phyloP scores from a whole-genome alignment of 2,888 invertebrate genomes.

The Drosophila kuntzei region DNA sequence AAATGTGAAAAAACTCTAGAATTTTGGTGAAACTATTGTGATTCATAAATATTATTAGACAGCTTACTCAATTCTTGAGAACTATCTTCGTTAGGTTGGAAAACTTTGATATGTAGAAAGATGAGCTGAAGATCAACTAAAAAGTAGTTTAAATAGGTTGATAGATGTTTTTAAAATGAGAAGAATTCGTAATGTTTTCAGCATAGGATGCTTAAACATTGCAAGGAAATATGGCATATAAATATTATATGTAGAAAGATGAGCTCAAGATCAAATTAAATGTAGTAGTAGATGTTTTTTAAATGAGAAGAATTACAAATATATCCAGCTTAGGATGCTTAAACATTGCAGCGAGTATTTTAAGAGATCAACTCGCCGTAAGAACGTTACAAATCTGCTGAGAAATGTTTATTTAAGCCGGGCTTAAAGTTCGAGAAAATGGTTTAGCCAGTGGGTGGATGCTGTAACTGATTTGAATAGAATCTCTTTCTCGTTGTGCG shows the following conservation, averaged over 20 bases:
- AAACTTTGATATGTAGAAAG: neutral
- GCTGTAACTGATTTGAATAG: slow-evolving; percentile 1
- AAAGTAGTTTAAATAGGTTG: neutral
- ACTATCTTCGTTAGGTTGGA: neutral
- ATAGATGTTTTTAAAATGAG: neutral
- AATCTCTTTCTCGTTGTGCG: neutral
- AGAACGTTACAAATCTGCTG: neutral
- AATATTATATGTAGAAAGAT: too few relatives aligned
- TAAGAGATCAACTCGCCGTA: neutral
- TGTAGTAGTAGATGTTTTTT: neutral
- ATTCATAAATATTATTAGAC: neutral
- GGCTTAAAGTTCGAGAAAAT: neutral
- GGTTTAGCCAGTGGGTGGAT: neutral
- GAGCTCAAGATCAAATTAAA: neutral
- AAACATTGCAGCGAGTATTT: neutral
- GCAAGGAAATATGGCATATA: too few relatives aligned
- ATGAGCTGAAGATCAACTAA: neutral
- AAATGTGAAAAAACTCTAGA: neutral
- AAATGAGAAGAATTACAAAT: neutral
- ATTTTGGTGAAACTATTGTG: neutral
- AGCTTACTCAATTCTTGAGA: neutral
- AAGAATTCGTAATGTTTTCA: neutral
- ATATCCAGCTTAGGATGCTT: neutral
- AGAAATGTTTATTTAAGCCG: neutral
- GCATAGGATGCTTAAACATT: neutral